Conservation (phyloP, 2,888 invertebrate species). For the Strigamia maritima region DNA sequence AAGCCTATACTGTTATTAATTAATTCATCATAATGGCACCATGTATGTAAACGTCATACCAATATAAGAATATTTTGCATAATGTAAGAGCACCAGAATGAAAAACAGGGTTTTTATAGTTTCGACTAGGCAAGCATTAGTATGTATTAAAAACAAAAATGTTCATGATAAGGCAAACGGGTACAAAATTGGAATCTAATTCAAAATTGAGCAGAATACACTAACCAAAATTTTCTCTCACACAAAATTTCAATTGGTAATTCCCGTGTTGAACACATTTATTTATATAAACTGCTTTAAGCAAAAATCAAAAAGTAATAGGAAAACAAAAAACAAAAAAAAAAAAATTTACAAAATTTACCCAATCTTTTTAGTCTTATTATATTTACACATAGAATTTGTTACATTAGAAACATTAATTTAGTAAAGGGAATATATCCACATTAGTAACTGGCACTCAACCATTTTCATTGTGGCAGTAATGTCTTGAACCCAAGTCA, state of each 20-base stretch:
- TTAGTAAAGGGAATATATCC: no score
- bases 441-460: no score
- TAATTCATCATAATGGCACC: conserved; percentile 17
- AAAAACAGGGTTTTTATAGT: neutral
- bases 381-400: neutral
- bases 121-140: conserved; percentile 18
- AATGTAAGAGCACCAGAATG: conserved; percentile 31
- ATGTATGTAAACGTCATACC: neutral
- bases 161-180: neutral
- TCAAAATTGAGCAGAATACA: conserved; percentile 22
- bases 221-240: neutral
- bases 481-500: no score
- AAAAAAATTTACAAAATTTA: neutral
- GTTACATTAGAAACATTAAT: no score
- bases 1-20: neutral
- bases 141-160: neutral
- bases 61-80: conserved; percentile 26
- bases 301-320: neutral
- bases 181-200: neutral
- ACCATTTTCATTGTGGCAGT: no score
- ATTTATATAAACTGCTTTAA: neutral
- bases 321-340: neutral
- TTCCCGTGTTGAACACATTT: neutral
- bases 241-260: neutral
- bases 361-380: neutral